Evolutionary conservation across 2,797 vertebrate genomes (phyloP).

Genomic region (Liasis olivaceus): DNA sequence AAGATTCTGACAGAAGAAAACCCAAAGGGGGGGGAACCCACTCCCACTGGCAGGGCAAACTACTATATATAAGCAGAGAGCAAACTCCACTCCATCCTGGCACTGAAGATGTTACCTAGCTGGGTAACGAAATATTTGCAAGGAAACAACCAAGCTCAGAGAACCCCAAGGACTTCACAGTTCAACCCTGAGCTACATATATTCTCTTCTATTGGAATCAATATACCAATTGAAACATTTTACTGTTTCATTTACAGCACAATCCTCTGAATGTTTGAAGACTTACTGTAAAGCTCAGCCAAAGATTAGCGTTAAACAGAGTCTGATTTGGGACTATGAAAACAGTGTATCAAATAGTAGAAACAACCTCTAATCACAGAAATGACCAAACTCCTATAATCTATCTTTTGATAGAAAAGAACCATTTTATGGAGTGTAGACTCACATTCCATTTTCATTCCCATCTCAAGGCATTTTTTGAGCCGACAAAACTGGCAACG

Average conservation of each 20-base stretch:
- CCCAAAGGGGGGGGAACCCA: too few relatives aligned
- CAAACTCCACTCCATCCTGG: too few relatives aligned
- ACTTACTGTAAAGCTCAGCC: background rate
- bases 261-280: background rate
- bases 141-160: too few relatives aligned
- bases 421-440: slow-evolving; percentile 46
- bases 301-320: background rate
- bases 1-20: too few relatives aligned
- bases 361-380: background rate
- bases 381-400: background rate
- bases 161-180: too few relatives aligned
- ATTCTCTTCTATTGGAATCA: background rate
- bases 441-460: slow-evolving; percentile 99
- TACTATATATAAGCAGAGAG: too few relatives aligned
- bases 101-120: too few relatives aligned
- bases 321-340: background rate
- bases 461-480: slow-evolving; percentile 96
- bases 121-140: too few relatives aligned
- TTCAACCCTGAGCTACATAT: too few relatives aligned
- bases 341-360: background rate
- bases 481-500: slow-evolving; percentile 98
- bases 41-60: too few relatives aligned
- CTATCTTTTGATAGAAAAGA: slow-evolving; percentile 7
- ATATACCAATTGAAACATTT: background rate
- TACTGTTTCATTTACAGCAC: background rate